Evolutionary conservation across 2,797 vertebrate genomes (phyloP).

Genomic region (Dromococcyx pavoninus): DNA sequence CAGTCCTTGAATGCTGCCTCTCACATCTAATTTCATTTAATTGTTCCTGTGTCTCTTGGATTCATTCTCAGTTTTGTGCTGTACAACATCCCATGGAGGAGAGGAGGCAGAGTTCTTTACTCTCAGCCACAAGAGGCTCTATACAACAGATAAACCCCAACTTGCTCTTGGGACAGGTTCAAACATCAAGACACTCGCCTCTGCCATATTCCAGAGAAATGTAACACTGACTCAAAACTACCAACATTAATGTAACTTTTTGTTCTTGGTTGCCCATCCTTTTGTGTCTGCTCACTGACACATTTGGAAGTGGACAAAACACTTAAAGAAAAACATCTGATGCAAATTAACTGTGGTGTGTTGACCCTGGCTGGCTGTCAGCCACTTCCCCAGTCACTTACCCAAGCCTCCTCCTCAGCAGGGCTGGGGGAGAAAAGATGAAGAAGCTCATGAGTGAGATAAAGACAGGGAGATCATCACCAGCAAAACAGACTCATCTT

Average conservation of each 20-base stretch:
- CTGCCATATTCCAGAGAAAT: background rate
- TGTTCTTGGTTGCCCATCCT: background rate
- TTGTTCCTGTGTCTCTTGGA: background rate
- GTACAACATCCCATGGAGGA: fast-evolving
- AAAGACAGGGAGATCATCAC: background rate
- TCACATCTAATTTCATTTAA: background rate
- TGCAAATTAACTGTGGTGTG: background rate
- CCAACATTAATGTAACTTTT: background rate
- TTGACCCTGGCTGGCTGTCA: background rate
- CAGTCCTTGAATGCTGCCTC: background rate
- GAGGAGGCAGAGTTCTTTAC: background rate
- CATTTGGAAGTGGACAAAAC: background rate
- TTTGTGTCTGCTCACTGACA: background rate
- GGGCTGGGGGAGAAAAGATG: background rate
- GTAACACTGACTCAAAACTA: background rate
- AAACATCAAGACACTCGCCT: background rate
- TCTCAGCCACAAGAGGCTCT: background rate
- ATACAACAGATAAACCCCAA: background rate
- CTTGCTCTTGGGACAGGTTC: background rate
- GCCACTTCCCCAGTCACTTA: fast-evolving
- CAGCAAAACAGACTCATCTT: background rate
- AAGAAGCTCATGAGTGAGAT: background rate
- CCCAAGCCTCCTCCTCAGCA: background rate
- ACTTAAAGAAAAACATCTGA: background rate
- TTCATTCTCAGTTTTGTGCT: background rate